Base-by-base conservation (phyloP, 1,140 invertebrate species). In the Leptoteleia sp. region DNA sequence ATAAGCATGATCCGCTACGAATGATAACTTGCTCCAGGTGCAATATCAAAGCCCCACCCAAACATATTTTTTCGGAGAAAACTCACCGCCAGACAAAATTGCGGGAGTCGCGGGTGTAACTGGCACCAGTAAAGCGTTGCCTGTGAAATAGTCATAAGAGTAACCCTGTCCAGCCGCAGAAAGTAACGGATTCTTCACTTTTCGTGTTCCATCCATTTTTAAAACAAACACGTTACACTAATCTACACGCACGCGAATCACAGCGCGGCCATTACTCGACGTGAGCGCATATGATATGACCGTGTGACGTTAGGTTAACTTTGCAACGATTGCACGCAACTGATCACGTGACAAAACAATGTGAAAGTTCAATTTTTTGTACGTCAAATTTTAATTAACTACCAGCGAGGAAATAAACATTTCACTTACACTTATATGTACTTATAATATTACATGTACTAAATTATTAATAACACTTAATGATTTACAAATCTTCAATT, bases 171-270 rank as follows among this genome's bases (percentile, higher is more conserved):
- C 87, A n/a, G 89, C 90, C 9, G 83, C 88, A 16, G 88, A 85
- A 33, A 90, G 80, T 64, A 90, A 81, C 11, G 89, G 85, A 71
- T 90, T 90, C 80, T 85, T 87, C 8, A 85, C 43, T 82, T 86
- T 88, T 47, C 82, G 81, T 43, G 80, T 67, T 37, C 75, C 37
- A 54, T 84, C 79, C 86, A 89, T 89, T 73, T 84, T 70, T 11
- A 43, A 59, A 59, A 64, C 15, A 57, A 22, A 57, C 31, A 78
- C 52, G 59, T 75, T 59, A 81, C 40, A 48, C 78, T 62, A 37
- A 13, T 64, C 38, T 29, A 43, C 38, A 64, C 68, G 22, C 42
- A 70, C 47, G 54, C 61, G 8, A 43, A 65, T 50, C 35, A 73
- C 57, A 71, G 48, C 54, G 79, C 81, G 62, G 80, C 79, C 83